phyloP scores from a whole-genome alignment of 2,113 vertebrate genomes.

The Silurus asotus region DNA sequence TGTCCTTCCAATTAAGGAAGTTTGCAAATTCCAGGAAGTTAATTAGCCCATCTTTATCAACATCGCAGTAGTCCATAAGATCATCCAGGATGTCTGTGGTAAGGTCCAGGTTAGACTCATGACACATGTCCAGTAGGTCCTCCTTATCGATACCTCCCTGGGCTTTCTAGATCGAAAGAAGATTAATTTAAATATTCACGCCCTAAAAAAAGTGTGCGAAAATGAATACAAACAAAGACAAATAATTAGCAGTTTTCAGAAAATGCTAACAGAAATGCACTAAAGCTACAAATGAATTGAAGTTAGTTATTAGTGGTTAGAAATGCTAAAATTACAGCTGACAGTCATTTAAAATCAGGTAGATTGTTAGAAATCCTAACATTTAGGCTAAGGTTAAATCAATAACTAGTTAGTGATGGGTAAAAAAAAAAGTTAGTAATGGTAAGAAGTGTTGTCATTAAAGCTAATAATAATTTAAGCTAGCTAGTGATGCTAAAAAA shows the following conservation, averaged over 20 bases:
- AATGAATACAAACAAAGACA: not conserved
- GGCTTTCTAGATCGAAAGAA: constrained; percentile 70
- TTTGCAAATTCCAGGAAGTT: constrained; percentile 83
- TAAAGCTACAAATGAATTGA: not conserved
- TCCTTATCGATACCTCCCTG: constrained; percentile 79
- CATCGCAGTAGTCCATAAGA: constrained; percentile 83
- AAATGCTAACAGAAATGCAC: not conserved
- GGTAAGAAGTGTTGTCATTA: too few relatives aligned
- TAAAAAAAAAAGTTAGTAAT: too few relatives aligned
- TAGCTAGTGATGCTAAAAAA: not conserved
- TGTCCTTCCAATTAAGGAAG: constrained; percentile 90
- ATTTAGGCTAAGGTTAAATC: too few relatives aligned
- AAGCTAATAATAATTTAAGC: too few relatives aligned
- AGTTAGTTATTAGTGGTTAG: too few relatives aligned
- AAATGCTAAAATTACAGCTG: too few relatives aligned
- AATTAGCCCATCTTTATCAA: constrained; percentile 79
- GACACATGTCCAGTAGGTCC: constrained; percentile 73
- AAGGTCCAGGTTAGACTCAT: constrained; percentile 73
- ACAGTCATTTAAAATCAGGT: too few relatives aligned
- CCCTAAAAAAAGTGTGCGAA: not conserved
- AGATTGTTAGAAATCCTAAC: too few relatives aligned
- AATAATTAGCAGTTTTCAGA: not conserved
- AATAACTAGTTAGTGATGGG: too few relatives aligned
- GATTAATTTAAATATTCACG: not conserved
- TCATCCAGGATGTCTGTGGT: constrained; percentile 72